Evolutionary conservation across 2,888 invertebrate species (phyloP), one percentile per base, ranked within the genome.

Genomic region (Embidobia sp.): DNA sequence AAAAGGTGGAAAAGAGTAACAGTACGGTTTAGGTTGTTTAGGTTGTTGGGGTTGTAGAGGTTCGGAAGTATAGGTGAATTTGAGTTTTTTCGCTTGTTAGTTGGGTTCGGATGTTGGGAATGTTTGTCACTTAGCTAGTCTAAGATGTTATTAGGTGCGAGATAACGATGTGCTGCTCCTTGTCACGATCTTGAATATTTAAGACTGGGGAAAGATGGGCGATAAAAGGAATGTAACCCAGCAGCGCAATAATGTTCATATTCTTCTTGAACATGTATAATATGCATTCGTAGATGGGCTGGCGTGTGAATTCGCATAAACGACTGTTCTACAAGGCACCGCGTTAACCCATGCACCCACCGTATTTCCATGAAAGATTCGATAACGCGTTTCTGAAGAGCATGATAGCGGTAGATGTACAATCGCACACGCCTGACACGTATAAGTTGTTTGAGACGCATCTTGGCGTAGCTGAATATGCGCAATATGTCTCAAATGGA

Each of bases 321-420:
- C 64, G 69, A 64, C 63, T 76, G 75, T 63, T 75, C 63, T 76
- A 72, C 53, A 63, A 57, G 63, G 63, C 66, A 57, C 67, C 67
- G 72, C 48, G 59, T 72, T 79, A 67, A 76, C 69, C 70, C 55
- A 42, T 51, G 51, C 64, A 64, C 67, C 70, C 77, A 72, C 77
- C 78, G 81, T 59, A 70, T 83, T 82, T 79, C 77, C 79, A 78
- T 75, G 74, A 69, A 72, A 82, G 77, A 85, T 82, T 83, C 83
- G 82, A 85, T 84, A 83, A 82, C 78, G 79, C 78, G 51, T 70
- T 72, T 76, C 63, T 51, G 48, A 72, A 67, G 69, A 73, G 76
- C 75, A 77, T 74, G 79, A 79, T 76, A 63, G 51, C 64, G 63
- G 57, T 51, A 67, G 75, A 69, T 73, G 69, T 73, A 49, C 70